phyloP scores from a whole-genome alignment of 2,797 vertebrate genomes.

The Hybognathus amarus region DNA sequence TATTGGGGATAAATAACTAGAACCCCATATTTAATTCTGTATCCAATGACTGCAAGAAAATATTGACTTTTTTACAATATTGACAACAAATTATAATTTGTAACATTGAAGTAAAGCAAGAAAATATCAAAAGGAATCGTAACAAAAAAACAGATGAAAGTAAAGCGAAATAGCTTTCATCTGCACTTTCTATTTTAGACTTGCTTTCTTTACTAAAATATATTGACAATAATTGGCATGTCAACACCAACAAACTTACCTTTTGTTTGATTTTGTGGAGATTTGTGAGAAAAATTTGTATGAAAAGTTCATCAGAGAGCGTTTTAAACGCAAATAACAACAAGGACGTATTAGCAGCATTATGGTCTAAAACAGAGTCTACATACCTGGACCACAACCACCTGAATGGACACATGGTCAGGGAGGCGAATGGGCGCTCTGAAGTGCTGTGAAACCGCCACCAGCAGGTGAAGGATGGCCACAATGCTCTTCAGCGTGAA shows the following conservation, averaged over 20 bases:
- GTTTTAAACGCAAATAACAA: background rate
- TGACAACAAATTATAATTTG: background rate
- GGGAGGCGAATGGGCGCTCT: constrained; percentile 95
- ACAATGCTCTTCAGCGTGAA: constrained; percentile 97
- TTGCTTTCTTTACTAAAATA: background rate
- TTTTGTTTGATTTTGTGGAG: background rate
- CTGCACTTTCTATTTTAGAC: too few species aligned
- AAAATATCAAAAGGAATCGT: background rate
- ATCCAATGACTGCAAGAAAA: background rate
- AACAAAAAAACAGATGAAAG: background rate
- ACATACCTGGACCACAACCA: constrained; percentile 94
- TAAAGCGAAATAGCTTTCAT: background rate
- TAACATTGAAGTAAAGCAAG: background rate
- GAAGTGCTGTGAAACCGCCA: constrained; percentile 95
- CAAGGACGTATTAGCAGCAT: background rate
- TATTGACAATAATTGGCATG: background rate
- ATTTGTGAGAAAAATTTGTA: background rate
- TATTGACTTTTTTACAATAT: background rate
- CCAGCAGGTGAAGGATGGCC: constrained; percentile 95
- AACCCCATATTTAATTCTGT: background rate
- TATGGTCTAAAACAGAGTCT: background rate
- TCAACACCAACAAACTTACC: background rate
- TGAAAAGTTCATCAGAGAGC: background rate
- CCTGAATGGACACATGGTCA: constrained; percentile 96
- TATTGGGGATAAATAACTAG: background rate